Evolutionary conservation across 2,888 invertebrate species (phyloP).

Genomic region (Tinea trinotella): DNA sequence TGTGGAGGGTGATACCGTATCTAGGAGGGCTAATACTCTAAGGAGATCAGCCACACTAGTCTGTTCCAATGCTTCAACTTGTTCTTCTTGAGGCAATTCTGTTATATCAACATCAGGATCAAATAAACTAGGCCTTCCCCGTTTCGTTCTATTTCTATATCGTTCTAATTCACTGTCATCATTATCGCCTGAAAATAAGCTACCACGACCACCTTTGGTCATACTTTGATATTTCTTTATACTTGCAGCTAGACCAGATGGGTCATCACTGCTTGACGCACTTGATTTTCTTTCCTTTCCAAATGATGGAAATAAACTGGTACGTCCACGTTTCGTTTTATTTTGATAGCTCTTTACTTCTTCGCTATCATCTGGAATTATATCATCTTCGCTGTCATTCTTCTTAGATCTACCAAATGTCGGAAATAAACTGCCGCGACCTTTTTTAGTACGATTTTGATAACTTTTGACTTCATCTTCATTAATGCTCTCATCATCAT

Average conservation of each 20-base stretch:
- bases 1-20: constrained; percentile 41
- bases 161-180: constrained; percentile 47
- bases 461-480: constrained; percentile 21
- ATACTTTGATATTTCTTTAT: constrained; percentile 54
- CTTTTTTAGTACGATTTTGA: constrained; percentile 20
- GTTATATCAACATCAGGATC: constrained; percentile 56
- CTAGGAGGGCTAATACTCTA: constrained; percentile 81
- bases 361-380: constrained; percentile 58
- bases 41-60: constrained; percentile 88
- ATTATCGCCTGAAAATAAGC: constrained; percentile 37
- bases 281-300: constrained; percentile 54
- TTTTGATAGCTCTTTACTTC: constrained; percentile 58
- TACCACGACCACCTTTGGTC: constrained; percentile 42
- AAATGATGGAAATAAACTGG: constrained; percentile 57
- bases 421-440: constrained; percentile 21
- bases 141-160: constrained; percentile 51
- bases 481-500: constrained; percentile 28
- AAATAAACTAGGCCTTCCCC: constrained; percentile 58
- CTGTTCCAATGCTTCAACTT: constrained; percentile 80
- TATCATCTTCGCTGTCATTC: constrained; percentile 47
- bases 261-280: constrained; percentile 32
- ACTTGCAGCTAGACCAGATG: constrained; percentile 37
- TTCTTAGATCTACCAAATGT: constrained; percentile 27
- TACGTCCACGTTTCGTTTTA: constrained; percentile 49
- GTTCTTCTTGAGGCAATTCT: constrained; percentile 52